phyloP scores from a whole-genome alignment of 2,888 invertebrate species.

The Hedya salicella region DNA sequence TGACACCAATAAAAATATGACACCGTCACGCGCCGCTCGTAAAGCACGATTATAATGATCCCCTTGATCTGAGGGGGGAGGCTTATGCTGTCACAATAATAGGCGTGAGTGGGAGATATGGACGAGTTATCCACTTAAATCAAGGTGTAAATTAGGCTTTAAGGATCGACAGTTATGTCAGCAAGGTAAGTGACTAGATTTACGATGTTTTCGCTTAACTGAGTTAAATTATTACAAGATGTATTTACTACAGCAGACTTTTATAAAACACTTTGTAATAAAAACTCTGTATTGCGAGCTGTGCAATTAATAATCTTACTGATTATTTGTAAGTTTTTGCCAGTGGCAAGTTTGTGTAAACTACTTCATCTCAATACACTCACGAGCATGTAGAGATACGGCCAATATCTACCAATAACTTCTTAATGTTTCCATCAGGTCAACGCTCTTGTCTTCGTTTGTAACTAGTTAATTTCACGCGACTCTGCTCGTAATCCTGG shows the following conservation, averaged over 20 bases:
- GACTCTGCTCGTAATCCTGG: constrained; percentile 51
- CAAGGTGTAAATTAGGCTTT: constrained; percentile 24
- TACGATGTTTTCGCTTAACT: constrained; percentile 6
- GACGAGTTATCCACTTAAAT: constrained; percentile 31
- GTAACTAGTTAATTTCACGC: constrained; percentile 58
- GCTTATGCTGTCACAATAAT: constrained; percentile 38
- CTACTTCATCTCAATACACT: no score
- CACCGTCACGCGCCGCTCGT: constrained; percentile 39
- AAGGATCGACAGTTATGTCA: constrained; percentile 12
- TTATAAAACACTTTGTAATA: no score
- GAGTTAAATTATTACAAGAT: neutral
- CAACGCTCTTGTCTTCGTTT: constrained; percentile 26
- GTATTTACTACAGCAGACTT: no score
- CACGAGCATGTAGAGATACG: no score
- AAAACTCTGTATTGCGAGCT: no score
- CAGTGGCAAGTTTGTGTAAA: no score
- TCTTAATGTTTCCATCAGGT: constrained; percentile 8
- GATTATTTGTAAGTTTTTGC: no score
- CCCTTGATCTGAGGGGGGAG: constrained; percentile 28
- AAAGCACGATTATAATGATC: constrained; percentile 40
- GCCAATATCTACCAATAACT: no score
- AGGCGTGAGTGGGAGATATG: constrained; percentile 33
- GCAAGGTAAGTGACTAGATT: constrained; percentile 3
- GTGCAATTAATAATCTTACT: no score
- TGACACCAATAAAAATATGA: constrained; percentile 56